Percentiles rank a stretch among this genome's conserved stretches.
phyloP scores from a whole-genome alignment of 2,888 invertebrate species.

The Polylopha cassiicola region DNA sequence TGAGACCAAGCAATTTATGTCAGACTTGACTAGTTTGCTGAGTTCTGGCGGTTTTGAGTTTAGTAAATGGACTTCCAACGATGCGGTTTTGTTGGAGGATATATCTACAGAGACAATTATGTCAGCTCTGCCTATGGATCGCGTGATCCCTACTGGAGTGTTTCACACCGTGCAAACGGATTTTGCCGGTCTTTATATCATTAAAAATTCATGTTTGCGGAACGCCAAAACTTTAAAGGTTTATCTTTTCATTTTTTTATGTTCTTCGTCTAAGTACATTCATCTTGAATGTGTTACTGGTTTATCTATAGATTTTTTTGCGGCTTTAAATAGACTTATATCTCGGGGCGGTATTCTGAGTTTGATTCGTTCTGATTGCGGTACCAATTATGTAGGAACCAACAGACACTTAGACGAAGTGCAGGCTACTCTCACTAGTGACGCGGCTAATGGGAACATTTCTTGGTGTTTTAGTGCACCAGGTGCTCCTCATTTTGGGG shows the following conservation, averaged over 20 bases:
- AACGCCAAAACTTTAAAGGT: not conserved
- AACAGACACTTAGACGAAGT: slow-evolving; percentile 1
- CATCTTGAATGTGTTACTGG: not conserved
- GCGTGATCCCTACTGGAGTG: slow-evolving; percentile 3
- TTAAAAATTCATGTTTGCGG: not conserved
- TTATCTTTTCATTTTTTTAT: slow-evolving; percentile 5
- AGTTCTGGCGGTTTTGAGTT: slow-evolving; percentile 3
- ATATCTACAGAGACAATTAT: not conserved
- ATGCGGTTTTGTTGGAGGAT: not conserved
- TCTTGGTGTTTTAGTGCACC: slow-evolving; percentile 4
- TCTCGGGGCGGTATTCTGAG: not conserved
- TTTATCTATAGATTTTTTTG: not conserved
- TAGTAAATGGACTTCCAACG: slow-evolving; percentile 2
- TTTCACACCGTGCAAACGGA: slow-evolving; percentile 11
- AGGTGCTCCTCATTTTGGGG: slow-evolving; percentile 6
- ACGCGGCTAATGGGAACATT: not conserved
- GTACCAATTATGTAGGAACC: not conserved
- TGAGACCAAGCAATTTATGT: not conserved
- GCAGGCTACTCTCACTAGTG: not conserved
- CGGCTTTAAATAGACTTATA: not conserved
- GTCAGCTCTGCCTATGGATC: slow-evolving; percentile 1
- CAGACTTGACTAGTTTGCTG: not conserved
- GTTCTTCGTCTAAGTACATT: slow-evolving; percentile 1
- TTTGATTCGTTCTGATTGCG: slow-evolving; percentile 1
- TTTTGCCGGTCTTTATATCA: slow-evolving; percentile 4